A percentile compares a stretch with the other conserved stretches of the same genome.
Evolutionary conservation across 2,888 invertebrate genomes (phyloP).

Genomic region (Cheilosia vernalis): DNA sequence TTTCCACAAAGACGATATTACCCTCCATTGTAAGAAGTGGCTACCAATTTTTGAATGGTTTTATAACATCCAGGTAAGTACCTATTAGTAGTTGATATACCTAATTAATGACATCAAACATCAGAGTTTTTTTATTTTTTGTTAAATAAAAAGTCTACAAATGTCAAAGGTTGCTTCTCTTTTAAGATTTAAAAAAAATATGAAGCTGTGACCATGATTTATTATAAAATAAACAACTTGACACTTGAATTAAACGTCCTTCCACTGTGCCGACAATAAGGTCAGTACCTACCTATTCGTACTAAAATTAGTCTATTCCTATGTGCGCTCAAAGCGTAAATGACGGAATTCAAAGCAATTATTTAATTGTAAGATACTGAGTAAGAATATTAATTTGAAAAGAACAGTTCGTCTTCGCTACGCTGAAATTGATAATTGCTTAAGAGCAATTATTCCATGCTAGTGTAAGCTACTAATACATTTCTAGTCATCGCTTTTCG

Average conservation of each 20-base stretch:
- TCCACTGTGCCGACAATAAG: not conserved
- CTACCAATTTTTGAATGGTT: too few species aligned
- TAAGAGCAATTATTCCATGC: conserved; percentile 21
- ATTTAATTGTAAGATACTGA: conserved; percentile 28
- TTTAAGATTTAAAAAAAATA: too few species aligned
- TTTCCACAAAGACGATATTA: too few species aligned
- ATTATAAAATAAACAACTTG: not conserved
- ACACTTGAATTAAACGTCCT: conserved; percentile 3
- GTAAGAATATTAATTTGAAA: not conserved
- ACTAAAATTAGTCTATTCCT: not conserved
- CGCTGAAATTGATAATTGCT: conserved; percentile 40
- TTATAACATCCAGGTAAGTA: too few species aligned
- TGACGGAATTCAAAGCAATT: conserved; percentile 16
- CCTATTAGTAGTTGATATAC: too few species aligned
- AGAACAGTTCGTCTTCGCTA: not conserved
- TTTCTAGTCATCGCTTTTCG: too few species aligned
- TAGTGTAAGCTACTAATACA: too few species aligned
- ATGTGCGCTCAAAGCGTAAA: not conserved
- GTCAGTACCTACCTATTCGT: conserved; percentile 1
- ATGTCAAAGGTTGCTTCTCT: too few species aligned
- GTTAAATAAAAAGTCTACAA: too few species aligned
- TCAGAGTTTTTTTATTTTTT: too few species aligned
- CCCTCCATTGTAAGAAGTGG: too few species aligned
- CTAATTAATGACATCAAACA: too few species aligned
- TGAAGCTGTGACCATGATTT: not conserved